A percentile compares a stretch with the other conserved stretches of the same genome.
phyloP scores from a whole-genome alignment of 2,888 invertebrate species.

The Melanophora roralis region DNA sequence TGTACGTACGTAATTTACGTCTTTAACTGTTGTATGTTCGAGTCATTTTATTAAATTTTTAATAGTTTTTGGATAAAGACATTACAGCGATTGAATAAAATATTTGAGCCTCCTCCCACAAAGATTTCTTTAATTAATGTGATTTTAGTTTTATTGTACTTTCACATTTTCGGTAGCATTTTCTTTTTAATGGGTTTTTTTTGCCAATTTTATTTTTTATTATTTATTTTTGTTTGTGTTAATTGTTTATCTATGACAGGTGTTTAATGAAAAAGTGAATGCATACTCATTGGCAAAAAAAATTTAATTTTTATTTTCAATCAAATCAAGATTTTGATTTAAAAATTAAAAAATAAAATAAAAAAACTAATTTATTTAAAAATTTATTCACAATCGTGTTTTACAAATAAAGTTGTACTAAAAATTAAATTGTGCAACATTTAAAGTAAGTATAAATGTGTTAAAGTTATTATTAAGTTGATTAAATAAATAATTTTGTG shows the following conservation, averaged over 20 bases:
- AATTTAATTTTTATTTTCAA: neutral
- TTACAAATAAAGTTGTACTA: neutral
- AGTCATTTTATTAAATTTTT: neutral
- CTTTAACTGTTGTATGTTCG: too few species aligned
- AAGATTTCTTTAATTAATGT: neutral
- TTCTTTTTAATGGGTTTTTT: neutral
- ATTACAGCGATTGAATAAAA: neutral
- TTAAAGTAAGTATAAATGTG: neutral
- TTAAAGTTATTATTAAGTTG: slow-evolving; percentile 18
- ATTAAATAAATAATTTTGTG: slow-evolving; percentile 56
- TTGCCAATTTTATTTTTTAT: neutral
- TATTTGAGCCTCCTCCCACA: neutral
- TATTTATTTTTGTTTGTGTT: slow-evolving; percentile 16
- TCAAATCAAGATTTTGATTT: neutral
- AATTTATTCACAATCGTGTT: neutral
- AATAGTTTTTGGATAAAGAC: neutral
- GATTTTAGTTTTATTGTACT: slow-evolving; percentile 3
- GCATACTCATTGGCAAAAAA: neutral
- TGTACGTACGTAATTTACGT: too few species aligned
- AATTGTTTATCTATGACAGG: slow-evolving; percentile 55
- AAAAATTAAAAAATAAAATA: neutral
- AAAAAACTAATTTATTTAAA: slow-evolving; percentile 9
- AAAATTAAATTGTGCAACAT: neutral
- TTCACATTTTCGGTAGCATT: slow-evolving; percentile 14
- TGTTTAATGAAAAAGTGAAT: slow-evolving; percentile 49